Evolutionary conservation across 30 jellyfish, hydroid and myxozoan genomes (phyloP).

Genomic region (Chironex yamaguchii): DNA sequence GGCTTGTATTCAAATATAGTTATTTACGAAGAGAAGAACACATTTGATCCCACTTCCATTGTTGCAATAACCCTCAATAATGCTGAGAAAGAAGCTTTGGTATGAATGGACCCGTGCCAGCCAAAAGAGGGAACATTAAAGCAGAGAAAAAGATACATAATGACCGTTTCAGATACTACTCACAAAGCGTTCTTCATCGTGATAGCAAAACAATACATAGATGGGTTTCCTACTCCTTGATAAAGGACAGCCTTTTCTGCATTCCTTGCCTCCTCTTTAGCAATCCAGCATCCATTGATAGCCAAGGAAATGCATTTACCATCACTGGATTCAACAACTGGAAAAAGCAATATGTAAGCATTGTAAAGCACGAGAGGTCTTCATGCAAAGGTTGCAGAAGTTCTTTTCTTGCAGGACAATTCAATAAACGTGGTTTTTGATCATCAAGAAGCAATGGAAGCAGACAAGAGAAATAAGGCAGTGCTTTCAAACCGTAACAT

Average conservation of each 20-base stretch:
- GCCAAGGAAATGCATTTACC: conserved; percentile 61
- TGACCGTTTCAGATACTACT: conserved; percentile 31
- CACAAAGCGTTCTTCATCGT: conserved; percentile 51
- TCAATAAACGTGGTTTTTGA: conserved; percentile 25
- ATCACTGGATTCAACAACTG: conserved; percentile 56
- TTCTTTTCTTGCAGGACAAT: conserved; percentile 44
- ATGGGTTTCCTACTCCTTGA: conserved; percentile 63
- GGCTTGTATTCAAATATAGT: conserved; percentile 38
- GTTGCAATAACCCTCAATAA: conserved; percentile 50
- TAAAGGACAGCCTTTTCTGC: conserved; percentile 52
- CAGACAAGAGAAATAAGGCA: conserved; percentile 27
- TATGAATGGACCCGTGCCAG: conserved; percentile 53
- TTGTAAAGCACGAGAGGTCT: conserved; percentile 66
- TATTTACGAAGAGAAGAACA: conserved; percentile 32
- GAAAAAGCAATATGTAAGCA: conserved; percentile 72
- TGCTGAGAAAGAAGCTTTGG: conserved; percentile 52
- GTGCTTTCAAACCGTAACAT: conserved; percentile 48
- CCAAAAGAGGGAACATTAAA: conserved; percentile 42
- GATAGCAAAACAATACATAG: conserved; percentile 56
- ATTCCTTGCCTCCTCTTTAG: conserved; percentile 47
- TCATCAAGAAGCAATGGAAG: conserved; percentile 38
- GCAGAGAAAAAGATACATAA: conserved; percentile 38
- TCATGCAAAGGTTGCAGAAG: conserved; percentile 73
- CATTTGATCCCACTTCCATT: conserved; percentile 62
- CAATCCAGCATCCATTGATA: conserved; percentile 40